phyloP scores from a whole-genome alignment of 1,140 invertebrate genomes.

The Tetramorium simillimum region DNA sequence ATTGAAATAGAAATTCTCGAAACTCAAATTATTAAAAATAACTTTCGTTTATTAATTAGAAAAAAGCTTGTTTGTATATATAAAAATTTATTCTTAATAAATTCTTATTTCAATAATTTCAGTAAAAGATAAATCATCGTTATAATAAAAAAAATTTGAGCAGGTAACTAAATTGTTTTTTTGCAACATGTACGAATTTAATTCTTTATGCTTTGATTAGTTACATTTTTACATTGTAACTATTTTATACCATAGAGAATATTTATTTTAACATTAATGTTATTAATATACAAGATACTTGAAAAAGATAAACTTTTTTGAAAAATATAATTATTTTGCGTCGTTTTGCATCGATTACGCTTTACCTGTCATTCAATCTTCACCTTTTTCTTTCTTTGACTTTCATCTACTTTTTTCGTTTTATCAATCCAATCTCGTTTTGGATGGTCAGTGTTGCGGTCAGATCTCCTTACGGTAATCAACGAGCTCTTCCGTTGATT shows the following conservation, averaged over 20 bases:
- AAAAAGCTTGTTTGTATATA: not conserved
- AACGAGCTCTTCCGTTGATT: slow-evolving; percentile 49
- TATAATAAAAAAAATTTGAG: not conserved
- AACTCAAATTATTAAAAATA: not conserved
- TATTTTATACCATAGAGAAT: not conserved
- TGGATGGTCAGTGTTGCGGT: slow-evolving; percentile 52
- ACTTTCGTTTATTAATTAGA: not conserved
- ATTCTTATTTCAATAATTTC: not conserved
- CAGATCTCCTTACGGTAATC: slow-evolving; percentile 60
- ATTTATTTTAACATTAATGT: not conserved
- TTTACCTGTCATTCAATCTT: not conserved
- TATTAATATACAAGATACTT: not conserved
- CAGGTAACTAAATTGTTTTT: not conserved
- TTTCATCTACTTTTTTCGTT: not conserved
- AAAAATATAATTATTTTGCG: not conserved
- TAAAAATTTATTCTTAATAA: not conserved
- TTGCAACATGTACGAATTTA: not conserved
- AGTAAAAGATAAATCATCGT: not conserved
- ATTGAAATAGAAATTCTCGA: not conserved
- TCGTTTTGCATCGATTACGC: not conserved
- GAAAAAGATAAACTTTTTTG: not conserved
- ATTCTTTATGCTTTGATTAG: not conserved
- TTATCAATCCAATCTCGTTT: slow-evolving; percentile 45
- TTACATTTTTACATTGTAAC: not conserved
- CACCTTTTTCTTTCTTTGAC: not conserved